Conservation (phyloP, 2,888 invertebrate species). For the Eucera pruinosa region DNA sequence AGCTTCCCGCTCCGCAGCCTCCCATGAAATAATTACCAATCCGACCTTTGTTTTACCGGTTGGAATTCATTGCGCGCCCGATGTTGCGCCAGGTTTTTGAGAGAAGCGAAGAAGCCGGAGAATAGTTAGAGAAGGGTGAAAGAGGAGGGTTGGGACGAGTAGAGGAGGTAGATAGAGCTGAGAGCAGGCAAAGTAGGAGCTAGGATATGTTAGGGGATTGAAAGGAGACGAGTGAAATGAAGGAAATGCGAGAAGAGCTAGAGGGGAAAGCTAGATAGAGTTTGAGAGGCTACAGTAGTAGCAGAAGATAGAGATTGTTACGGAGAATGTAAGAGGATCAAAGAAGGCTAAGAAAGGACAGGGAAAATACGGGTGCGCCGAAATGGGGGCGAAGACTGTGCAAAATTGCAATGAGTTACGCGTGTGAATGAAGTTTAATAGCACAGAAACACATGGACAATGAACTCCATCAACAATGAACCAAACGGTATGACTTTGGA, state of each 20-base stretch:
- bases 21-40: background rate
- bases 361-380: no score
- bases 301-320: background rate
- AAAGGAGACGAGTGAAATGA: background rate
- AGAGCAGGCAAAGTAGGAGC: background rate
- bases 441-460: no score
- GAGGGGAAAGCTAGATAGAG: background rate
- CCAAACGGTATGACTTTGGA: no score
- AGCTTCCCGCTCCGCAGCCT: no score
- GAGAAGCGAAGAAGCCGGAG: background rate
- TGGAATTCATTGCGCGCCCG: no score
- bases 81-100: no score
- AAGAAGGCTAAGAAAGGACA: background rate
- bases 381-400: no score
- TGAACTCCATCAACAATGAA: no score
- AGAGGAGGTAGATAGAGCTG: background rate
- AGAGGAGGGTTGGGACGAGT: background rate
- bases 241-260: background rate
- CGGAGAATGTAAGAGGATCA: background rate
- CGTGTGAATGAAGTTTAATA: no score
- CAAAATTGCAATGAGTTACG: no score
- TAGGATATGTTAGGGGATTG: background rate
- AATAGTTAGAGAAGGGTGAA: no score
- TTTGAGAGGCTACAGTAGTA: background rate
- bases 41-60: background rate